Evolutionary conservation across 2,113 vertebrate genomes (phyloP).

Genomic region (Myotis yumanensis): DNA sequence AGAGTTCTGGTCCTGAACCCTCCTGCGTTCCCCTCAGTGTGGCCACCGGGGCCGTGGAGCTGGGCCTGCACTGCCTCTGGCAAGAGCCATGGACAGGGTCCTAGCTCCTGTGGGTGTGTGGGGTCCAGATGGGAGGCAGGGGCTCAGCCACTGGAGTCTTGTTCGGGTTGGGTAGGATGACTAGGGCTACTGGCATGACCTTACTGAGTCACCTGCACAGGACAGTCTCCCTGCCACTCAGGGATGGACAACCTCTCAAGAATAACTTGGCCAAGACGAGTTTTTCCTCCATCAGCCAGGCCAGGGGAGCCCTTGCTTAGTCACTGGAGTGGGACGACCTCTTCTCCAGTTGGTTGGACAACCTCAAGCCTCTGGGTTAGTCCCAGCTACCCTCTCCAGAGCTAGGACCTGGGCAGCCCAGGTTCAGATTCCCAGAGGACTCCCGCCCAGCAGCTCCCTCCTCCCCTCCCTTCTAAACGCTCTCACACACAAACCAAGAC

Average conservation of each 20-base stretch:
- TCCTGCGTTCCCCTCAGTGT: background rate
- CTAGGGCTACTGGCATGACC: background rate
- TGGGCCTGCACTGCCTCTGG: background rate
- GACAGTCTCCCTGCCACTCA: background rate
- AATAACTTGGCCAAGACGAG: background rate
- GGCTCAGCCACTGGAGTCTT: background rate
- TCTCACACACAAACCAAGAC: background rate
- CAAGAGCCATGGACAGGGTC: background rate
- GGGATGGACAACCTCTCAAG: background rate
- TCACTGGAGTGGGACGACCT: background rate
- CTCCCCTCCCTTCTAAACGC: too few species aligned
- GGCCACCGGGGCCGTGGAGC: fast-evolving
- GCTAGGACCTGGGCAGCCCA: background rate
- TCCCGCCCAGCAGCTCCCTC: background rate
- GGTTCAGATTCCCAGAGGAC: background rate
- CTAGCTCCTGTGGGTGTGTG: background rate
- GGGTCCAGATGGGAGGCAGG: background rate
- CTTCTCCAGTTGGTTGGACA: background rate
- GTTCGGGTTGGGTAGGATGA: background rate
- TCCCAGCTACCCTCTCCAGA: background rate
- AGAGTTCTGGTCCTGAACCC: background rate
- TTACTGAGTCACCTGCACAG: background rate
- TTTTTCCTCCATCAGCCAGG: background rate
- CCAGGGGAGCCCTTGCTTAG: background rate
- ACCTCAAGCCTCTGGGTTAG: background rate